Percentiles rank a stretch among this genome's conserved stretches.
These are phyloP conservation scores for Metellina segmentata DNA, from an alignment of 2,888 invertebrate genomes.

Conservation along the genomic window DNA sequence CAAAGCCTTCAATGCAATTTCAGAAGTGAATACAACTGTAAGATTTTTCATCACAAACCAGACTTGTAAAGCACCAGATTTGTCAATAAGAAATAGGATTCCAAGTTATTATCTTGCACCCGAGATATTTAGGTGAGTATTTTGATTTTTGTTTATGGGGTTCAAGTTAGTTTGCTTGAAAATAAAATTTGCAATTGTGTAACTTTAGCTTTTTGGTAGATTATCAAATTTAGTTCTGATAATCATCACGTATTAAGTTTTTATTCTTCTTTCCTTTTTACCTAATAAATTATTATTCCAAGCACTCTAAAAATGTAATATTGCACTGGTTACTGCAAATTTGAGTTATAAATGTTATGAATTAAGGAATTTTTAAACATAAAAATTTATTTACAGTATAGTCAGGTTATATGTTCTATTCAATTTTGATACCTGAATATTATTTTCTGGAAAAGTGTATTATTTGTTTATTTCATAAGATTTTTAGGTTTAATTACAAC, in stretches of 20 bases:
- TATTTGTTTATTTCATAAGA: too few species aligned
- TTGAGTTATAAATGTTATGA: too few species aligned
- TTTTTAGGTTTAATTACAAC: too few species aligned
- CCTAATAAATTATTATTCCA: not conserved
- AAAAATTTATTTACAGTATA: too few species aligned
- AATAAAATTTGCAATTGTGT: not conserved
- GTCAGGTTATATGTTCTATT: too few species aligned
- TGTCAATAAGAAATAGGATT: slow-evolving; percentile 77
- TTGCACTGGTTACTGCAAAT: too few species aligned
- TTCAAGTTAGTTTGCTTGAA: not conserved
- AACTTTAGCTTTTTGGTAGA: not conserved
- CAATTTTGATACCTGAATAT: too few species aligned
- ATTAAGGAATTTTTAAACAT: too few species aligned
- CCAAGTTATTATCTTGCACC: slow-evolving; percentile 71
- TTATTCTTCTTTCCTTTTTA: not conserved
- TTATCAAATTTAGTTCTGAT: not conserved
- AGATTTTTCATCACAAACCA: slow-evolving; percentile 76
- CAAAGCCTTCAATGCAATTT: slow-evolving; percentile 77
- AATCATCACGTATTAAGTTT: not conserved
- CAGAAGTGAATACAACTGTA: slow-evolving; percentile 74
- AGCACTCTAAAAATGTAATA: too few species aligned
- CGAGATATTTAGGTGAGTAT: slow-evolving; percentile 71
- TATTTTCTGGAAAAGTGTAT: too few species aligned
- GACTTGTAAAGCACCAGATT: slow-evolving; percentile 77
- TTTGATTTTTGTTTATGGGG: not conserved